Evolutionary conservation across 2,113 vertebrate genomes (phyloP).

Genomic region (Hystrix brachyura): DNA sequence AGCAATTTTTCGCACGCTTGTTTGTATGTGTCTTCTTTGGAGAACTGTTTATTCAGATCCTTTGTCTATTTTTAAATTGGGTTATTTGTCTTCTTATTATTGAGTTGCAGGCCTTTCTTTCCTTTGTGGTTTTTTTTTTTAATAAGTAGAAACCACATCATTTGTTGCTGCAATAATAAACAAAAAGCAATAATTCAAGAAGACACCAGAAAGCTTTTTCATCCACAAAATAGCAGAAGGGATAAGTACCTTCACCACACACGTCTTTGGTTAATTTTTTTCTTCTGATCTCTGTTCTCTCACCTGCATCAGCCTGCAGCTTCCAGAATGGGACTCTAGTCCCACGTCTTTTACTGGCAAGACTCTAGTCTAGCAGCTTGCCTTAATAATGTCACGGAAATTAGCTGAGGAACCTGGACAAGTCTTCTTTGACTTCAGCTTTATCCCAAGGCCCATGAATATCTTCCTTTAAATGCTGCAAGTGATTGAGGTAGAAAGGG

Average conservation of each 20-base stretch:
- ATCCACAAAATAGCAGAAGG: background rate
- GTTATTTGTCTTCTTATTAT: background rate
- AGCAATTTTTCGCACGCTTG: background rate
- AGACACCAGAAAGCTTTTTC: background rate
- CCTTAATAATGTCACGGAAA: background rate
- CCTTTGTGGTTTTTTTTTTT: conserved; percentile 8
- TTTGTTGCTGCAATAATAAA: background rate
- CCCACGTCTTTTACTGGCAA: background rate
- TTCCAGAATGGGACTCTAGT: background rate
- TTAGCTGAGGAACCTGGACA: conserved; percentile 92
- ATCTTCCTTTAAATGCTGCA: conserved; percentile 98
- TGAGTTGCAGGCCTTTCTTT: background rate
- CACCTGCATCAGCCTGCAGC: background rate
- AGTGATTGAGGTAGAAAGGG: conserved; percentile 92
- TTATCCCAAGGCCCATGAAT: conserved; percentile 99
- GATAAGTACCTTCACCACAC: background rate
- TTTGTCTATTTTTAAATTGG: background rate
- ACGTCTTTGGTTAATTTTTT: background rate
- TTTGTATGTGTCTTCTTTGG: background rate
- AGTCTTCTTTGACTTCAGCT: conserved; percentile 97
- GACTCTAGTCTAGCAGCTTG: background rate
- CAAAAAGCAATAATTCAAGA: background rate
- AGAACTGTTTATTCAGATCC: background rate
- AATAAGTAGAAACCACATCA: conserved; percentile 63
- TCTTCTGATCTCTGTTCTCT: background rate